These are phyloP conservation scores for Exephanes ischioxanthus DNA, from an alignment of 2,888 invertebrate species.

Conservation along the genomic window DNA sequence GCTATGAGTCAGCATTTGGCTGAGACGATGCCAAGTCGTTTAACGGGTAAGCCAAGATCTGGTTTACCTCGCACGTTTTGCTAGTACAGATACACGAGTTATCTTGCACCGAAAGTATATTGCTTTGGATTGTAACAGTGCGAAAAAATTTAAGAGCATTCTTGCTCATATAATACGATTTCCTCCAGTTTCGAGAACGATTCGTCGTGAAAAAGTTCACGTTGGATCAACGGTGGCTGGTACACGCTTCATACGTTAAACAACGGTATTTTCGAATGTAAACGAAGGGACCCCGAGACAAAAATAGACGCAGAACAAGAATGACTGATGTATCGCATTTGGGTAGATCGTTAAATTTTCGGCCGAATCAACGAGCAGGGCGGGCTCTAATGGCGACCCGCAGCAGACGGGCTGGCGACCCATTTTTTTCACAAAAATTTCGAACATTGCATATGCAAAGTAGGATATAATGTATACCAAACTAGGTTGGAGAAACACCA, in stretches of 20 bases:
- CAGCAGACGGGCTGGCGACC: not conserved
- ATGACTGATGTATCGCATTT: not conserved
- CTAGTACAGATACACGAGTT: not conserved
- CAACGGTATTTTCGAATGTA: constrained; percentile 39
- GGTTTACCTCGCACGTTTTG: not conserved
- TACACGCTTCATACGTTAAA: constrained; percentile 39
- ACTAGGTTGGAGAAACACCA: not conserved
- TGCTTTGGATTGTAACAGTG: not conserved
- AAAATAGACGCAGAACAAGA: constrained; percentile 37
- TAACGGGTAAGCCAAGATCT: constrained; percentile 4
- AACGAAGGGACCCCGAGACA: constrained; percentile 13
- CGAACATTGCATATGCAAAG: not conserved
- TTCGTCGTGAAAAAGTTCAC: constrained; percentile 14
- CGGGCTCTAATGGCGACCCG: not conserved
- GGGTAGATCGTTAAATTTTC: constrained; percentile 8
- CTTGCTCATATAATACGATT: not conserved
- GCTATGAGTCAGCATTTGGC: not conserved
- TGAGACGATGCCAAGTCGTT: constrained; percentile 15
- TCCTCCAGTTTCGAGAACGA: constrained; percentile 16
- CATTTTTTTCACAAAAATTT: not conserved
- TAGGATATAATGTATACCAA: not conserved
- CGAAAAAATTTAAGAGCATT: constrained; percentile 17
- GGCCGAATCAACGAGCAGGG: not conserved
- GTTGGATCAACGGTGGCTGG: constrained; percentile 11
- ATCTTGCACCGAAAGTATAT: not conserved